phyloP scores from a whole-genome alignment of 1,140 invertebrate species.

The Diuraphis noxia region DNA sequence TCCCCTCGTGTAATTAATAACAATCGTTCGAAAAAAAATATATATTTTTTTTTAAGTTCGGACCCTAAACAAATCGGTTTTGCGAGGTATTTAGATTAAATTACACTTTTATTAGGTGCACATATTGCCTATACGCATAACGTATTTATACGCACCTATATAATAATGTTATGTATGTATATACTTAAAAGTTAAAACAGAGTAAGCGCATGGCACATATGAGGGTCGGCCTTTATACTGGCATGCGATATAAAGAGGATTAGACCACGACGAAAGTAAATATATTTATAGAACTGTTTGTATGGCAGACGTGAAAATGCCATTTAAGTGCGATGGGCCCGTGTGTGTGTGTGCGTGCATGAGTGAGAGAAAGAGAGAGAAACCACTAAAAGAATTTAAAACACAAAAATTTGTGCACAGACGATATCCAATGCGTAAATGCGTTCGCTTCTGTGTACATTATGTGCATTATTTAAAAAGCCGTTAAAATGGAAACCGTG shows the following conservation, averaged over 20 bases:
- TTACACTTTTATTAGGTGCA: neutral
- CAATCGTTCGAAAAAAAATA: neutral
- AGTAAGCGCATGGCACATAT: neutral
- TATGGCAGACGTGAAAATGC: neutral
- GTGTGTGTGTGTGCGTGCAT: neutral
- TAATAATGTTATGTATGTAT: neutral
- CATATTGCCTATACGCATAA: neutral
- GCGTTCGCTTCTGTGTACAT: neutral
- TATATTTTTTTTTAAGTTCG: neutral
- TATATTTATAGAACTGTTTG: neutral
- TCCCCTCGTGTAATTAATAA: neutral
- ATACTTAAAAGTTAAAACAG: neutral
- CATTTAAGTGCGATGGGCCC: neutral
- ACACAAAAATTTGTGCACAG: neutral
- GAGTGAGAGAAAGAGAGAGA: neutral
- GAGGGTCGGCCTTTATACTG: neutral
- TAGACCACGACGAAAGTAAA: neutral
- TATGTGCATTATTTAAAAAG: neutral
- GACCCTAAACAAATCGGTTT: neutral
- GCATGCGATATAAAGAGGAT: constrained; percentile 14
- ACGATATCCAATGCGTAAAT: neutral
- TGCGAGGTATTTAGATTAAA: neutral
- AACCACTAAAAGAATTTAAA: neutral
- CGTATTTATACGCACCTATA: neutral
- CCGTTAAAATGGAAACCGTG: neutral